Base-by-base conservation (phyloP, 2,888 invertebrate genomes). In the Beris morrisii region DNA sequence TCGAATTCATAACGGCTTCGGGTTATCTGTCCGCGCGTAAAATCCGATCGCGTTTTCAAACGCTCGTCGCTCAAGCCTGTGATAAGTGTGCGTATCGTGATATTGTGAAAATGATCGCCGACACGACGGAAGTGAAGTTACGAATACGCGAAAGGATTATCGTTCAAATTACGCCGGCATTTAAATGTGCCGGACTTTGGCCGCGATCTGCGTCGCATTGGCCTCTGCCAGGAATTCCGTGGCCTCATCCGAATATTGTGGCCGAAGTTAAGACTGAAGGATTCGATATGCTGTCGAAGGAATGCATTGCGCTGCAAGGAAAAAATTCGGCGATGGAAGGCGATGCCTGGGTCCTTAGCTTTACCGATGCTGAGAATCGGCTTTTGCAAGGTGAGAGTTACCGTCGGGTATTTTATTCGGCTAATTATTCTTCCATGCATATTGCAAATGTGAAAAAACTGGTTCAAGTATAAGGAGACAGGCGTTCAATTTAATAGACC, bases 1-100 rank as follows among this genome's bases (percentile, higher is more conserved):
- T 97, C 64, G 97, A 97, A 82, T 97, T 97, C 83, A 97, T 97
- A 77, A 97, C 97, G 5, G 97, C 97, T 7, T 94, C 94, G 4
- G 97, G 97, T 4, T 97, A 97, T 79, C 82, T 97, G 65, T 95
- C 95, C 0, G 96, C 97, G n/a, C 84, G 96, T 52, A 97, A 97
- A 82, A 97, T 97, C 73, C 87, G 97, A 67, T 95, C 95, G 53
- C 84, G 97, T 12, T 97, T 97, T 81, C 96, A 95, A 81, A 93
- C 93, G 0, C 80, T 94, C 67, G 93, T 94, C 32, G 92, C 92
- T 1, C 91, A 92, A 76, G 95, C 96, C 1, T 92, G 95, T 80
- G 96, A 96, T 82, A 96, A 95, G 82, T 93, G 93, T 78, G 90
- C 91, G 72, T 96, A 95, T 79, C 86, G 95, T 67, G 95, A 96